Conservation (phyloP, 2,797 vertebrate genomes). For the Manis crassicaudata region DNA sequence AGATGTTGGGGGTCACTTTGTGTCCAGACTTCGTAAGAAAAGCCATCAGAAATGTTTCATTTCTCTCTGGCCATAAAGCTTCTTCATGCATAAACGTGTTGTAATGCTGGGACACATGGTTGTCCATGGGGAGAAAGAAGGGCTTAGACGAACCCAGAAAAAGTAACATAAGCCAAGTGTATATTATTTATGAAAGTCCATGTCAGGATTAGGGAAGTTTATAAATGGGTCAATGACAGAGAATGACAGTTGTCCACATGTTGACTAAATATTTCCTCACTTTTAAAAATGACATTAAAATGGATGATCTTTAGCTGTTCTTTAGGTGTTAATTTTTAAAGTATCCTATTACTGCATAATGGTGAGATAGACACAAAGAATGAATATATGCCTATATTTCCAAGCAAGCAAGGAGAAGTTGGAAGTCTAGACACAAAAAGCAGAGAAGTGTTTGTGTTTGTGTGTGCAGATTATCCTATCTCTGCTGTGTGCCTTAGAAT, state of each 20-base stretch:
- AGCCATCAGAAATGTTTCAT: not conserved
- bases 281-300: not conserved
- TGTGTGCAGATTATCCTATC: not conserved
- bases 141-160: not conserved
- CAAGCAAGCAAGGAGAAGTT: not conserved
- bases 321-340: not conserved
- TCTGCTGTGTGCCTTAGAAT: not conserved
- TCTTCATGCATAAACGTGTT: slow-evolving; percentile 24
- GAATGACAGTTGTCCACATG: not conserved
- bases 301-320: not conserved
- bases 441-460: not conserved
- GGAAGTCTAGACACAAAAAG: not conserved
- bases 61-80: slow-evolving; percentile 45
- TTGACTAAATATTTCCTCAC: not conserved
- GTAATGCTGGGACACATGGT: not conserved
- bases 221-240: not conserved
- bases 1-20: not conserved
- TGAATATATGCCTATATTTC: not conserved
- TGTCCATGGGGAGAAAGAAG: not conserved
- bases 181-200: not conserved
- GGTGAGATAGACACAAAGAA: not conserved
- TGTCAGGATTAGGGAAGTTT: not conserved
- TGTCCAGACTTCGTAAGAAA: slow-evolving; percentile 43
- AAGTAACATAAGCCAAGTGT: not conserved
- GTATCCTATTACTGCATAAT: not conserved